phyloP scores from a whole-genome alignment of 2,797 vertebrate species.

The Etheostoma nigrum region DNA sequence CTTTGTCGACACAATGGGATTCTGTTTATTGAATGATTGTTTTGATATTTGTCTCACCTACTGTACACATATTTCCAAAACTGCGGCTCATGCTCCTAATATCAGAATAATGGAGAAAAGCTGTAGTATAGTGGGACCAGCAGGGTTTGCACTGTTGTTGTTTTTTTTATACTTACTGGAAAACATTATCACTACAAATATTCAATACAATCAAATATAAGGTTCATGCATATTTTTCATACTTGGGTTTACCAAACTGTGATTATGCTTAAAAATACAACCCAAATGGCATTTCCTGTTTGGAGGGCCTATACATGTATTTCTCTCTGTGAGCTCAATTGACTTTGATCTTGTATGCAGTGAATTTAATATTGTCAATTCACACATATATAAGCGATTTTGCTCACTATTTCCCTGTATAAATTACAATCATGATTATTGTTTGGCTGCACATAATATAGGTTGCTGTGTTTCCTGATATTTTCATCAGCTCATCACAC shows the following conservation, averaged over 20 bases:
- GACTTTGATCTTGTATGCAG: not conserved
- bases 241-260: not conserved
- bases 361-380: not conserved
- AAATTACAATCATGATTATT: not conserved
- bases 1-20: not conserved
- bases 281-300: not conserved
- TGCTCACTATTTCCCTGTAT: not conserved
- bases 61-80: not conserved
- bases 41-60: constrained; percentile 1
- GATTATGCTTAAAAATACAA: not conserved
- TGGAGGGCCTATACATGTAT: not conserved
- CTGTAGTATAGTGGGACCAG: not conserved
- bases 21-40: not conserved
- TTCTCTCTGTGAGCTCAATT: not conserved
- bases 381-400: not conserved
- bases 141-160: not conserved
- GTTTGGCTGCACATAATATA: constrained; percentile 1
- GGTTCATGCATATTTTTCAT: not conserved
- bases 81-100: not conserved
- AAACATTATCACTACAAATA: not conserved
- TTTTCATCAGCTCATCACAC: constrained; percentile 4
- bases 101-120: constrained; percentile 12
- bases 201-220: not conserved
- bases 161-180: not conserved
- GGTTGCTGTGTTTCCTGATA: not conserved